Base-by-base conservation (phyloP, 2,113 vertebrate species). In the Sardina pilchardus region DNA sequence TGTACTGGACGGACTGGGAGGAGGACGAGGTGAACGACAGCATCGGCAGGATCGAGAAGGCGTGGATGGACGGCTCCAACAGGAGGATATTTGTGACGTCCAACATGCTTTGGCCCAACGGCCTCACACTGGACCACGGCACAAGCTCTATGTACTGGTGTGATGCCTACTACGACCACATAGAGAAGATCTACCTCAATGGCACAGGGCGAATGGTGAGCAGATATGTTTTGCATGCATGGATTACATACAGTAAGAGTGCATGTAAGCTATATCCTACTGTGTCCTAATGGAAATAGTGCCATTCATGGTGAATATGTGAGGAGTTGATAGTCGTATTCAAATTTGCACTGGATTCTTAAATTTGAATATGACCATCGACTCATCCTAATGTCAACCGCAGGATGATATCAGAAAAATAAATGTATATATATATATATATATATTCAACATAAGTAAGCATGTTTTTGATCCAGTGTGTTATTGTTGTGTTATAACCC, bases 1-100 rank as follows among this genome's bases (percentile, higher is more conserved):
- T 99, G 98, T 99, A 99, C 85, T 99, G 98, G 98, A 99, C 98
- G 42, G 98, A 99, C 94, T 99, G 98, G 98, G 98, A 99, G 87
- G 98, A 99, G 91, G 98, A 99, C 93, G 97, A 99, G 88, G 96
- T 99, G 88, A 97, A 98, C 84, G 97, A 97, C 96, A 99, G 97
- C 89, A 97, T 98, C 82, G 98, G 98, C 87, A 96, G 98, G 91
- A 99, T 99, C 82, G 98, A 99, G 92, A 98, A 96, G 92, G 97
- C 98, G 87, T 99, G 98, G 98, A 99, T 99, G 98, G 96, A 99
- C 0, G 98, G 98, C 85, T 95, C 95, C 87, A 96, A 96, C 88
- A 95, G 98, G 24, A 96, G 96, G 87, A 96, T 98, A 87, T 99
- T 99, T 88, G 97, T 99, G 50, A 99, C 98, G 36, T 97, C 97